Percentiles rank a stretch among this genome's conserved stretches.
Evolutionary conservation across 2,113 vertebrate genomes (phyloP).

Genomic region (Pelecanoides urinatrix): DNA sequence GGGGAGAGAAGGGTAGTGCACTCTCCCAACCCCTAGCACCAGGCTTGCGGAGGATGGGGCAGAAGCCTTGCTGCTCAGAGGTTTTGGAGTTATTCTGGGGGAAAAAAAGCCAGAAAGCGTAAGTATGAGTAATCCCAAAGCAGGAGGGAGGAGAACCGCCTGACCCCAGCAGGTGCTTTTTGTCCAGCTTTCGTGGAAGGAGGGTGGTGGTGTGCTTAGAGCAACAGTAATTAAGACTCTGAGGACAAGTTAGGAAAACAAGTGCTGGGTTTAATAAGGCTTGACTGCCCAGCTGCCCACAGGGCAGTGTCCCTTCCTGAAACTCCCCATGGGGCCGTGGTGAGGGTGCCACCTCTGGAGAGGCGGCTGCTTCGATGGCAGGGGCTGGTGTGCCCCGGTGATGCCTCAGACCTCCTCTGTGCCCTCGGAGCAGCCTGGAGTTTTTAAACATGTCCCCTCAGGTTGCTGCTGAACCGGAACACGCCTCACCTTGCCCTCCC

Average conservation of each 20-base stretch:
- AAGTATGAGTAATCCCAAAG: background rate
- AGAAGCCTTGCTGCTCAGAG: background rate
- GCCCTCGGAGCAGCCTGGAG: background rate
- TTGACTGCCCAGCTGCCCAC: background rate
- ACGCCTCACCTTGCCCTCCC: background rate
- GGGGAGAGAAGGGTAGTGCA: background rate
- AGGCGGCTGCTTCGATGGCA: background rate
- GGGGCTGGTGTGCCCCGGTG: background rate
- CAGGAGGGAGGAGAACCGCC: background rate
- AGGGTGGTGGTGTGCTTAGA: background rate
- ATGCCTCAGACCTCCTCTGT: background rate
- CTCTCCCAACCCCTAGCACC: background rate
- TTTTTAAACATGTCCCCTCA: background rate
- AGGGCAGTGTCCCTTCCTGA: background rate
- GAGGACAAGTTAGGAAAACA: constrained; percentile 42
- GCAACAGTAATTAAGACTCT: constrained; percentile 40
- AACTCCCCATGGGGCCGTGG: fast-evolving
- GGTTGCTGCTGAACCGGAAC: background rate
- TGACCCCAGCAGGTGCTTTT: constrained; percentile 55
- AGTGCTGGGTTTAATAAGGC: constrained; percentile 2
- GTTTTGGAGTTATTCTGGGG: background rate
- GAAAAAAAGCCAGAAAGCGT: background rate
- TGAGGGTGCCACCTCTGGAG: background rate
- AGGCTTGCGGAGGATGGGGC: background rate
- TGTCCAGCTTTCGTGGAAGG: background rate